Evolutionary conservation across 2,797 vertebrate species (phyloP), one percentile per base, ranked within the genome.

Genomic region (Ispidina lecontei): DNA sequence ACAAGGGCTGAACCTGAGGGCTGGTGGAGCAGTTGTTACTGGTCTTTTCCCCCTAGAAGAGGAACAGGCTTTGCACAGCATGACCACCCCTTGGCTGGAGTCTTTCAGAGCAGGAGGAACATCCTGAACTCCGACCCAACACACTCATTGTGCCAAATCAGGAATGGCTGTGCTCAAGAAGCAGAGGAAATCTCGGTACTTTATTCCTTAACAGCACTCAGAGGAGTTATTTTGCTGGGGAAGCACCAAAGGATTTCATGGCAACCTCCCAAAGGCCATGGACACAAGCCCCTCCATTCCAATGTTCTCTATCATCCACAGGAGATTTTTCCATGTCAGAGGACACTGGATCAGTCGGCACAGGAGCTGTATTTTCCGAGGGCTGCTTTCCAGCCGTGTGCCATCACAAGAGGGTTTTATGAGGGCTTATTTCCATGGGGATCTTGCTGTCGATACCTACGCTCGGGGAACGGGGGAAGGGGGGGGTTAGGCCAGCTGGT

Each of bases 101-200:
- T 20, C 46, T 46, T 43, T 52, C 21, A 4, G 25, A 43, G 14
- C 8, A 14, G 19, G 12, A 16, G 9, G 29, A 16, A 6, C 62
- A 23, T 12, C 62, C 54, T 3, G 3, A 47, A 21, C 46, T 33
- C 31, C 67, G 11, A 8, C 12, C 47, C 37, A 39, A 1, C 8
- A 4, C 19, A 1, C 10, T 5, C 10, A 1, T 12, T 3, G 2
- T 0, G 15, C 22, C 0, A 2, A n/a, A 16, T 7, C 8, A 20
- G 12, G 33, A 23, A 47, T 7, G 46, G 12, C 46, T 47, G 46
- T 21, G 14, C 12, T 23, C 46, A 23, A 23, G 22, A 23, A 4
- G 46, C 22, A 7, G 46, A 56, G 14, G 35, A 58, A 29, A 56
- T 1, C 2, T 0, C 4, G 5, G 13, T 1, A 4, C 6, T n/a